Conservation (phyloP, 2,113 vertebrate species). For the Spilogale gracilis region DNA sequence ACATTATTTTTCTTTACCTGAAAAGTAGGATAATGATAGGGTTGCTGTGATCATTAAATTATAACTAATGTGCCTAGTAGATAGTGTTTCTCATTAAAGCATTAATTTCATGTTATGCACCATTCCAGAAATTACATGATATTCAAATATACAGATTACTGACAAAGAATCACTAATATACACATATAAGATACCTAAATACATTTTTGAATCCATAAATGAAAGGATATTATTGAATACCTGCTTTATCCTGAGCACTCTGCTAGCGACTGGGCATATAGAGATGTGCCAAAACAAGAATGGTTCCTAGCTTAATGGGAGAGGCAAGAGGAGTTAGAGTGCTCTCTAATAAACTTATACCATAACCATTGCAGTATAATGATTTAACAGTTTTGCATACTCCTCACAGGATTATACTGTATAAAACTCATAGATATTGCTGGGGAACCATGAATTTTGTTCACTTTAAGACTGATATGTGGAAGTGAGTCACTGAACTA, state of each 20-base stretch:
- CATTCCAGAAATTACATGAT: neutral
- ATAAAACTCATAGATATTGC: neutral
- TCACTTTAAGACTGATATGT: neutral
- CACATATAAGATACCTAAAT: neutral
- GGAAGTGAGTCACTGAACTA: neutral
- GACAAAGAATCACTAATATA: neutral
- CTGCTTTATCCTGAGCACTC: neutral
- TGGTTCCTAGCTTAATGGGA: neutral
- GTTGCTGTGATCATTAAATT: slow-evolving; percentile 49
- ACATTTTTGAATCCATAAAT: neutral
- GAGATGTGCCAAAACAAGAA: neutral
- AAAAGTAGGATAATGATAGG: neutral
- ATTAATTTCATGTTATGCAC: neutral
- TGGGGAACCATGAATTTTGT: neutral
- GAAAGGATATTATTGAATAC: neutral
- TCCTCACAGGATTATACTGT: neutral
- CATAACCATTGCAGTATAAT: neutral
- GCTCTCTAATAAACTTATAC: neutral
- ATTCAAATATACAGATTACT: neutral
- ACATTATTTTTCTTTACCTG: neutral
- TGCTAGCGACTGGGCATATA: neutral
- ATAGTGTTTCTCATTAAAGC: neutral
- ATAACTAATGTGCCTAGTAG: neutral
- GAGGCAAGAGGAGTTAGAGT: neutral
- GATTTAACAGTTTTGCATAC: neutral